These are phyloP conservation scores for Steatocranus sp. DNA, from an alignment of 2,797 vertebrate genomes.

Conservation along the genomic window DNA sequence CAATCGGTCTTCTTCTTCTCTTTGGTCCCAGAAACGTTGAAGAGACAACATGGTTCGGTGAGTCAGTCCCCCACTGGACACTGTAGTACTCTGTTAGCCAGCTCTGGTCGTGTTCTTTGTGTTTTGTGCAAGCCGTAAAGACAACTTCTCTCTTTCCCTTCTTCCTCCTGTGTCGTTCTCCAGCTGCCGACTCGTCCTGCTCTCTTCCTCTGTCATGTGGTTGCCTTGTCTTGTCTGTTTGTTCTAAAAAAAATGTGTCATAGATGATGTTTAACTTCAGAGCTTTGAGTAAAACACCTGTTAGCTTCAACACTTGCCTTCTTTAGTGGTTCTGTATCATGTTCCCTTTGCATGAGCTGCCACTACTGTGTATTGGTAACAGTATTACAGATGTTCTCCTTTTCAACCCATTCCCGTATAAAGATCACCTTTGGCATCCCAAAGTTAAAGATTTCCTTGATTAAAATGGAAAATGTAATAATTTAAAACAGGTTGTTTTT, in stretches of 20 bases:
- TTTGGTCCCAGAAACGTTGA: constrained; percentile 47
- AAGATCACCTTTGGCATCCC: neutral
- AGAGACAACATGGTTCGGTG: constrained; percentile 78
- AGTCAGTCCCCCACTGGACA: constrained; percentile 45
- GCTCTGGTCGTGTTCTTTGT: neutral
- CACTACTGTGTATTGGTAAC: neutral
- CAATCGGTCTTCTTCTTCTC: constrained; percentile 35
- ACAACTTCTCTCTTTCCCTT: constrained; percentile 69
- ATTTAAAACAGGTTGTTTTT: neutral
- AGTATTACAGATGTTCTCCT: neutral
- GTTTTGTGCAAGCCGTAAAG: constrained; percentile 24
- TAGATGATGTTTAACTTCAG: neutral
- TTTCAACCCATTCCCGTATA: neutral
- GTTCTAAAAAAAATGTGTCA: neutral
- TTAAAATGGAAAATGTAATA: neutral
- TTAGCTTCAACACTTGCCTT: neutral
- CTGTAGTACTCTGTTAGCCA: neutral
- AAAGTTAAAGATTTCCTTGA: neutral
- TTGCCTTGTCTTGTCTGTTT: constrained; percentile 2
- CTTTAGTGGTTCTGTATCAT: neutral
- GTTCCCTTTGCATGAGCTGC: neutral
- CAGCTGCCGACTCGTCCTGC: constrained; percentile 18
- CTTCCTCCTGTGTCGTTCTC: constrained; percentile 50
- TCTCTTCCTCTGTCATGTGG: constrained; percentile 55
- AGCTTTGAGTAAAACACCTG: neutral